Evolutionary conservation across 30 jellyfish, hydroid and myxozoan genomes (phyloP).

Genomic region (Mastigias papua): DNA sequence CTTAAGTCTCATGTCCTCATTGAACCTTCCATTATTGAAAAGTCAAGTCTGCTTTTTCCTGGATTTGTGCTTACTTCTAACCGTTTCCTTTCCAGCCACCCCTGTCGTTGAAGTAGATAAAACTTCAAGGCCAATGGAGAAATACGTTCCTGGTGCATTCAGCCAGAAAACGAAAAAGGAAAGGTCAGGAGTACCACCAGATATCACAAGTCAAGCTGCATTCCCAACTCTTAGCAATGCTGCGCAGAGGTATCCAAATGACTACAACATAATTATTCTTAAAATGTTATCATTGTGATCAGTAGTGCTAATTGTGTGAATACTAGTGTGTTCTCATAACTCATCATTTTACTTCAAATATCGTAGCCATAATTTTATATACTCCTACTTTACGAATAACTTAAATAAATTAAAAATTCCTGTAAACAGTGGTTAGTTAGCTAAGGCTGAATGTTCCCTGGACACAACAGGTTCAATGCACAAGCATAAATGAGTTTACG

Average conservation of each 20-base stretch:
- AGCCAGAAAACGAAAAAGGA: constrained; percentile 34
- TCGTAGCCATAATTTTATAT: too few species aligned
- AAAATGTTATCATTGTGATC: too few species aligned
- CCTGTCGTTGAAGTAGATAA: constrained; percentile 9
- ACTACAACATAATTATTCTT: background rate
- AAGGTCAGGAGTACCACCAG: constrained; percentile 94
- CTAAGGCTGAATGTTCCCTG: too few species aligned
- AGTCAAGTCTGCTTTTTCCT: background rate
- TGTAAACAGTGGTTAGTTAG: too few species aligned
- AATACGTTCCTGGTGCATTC: constrained; percentile 77
- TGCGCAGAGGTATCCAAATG: constrained; percentile 21
- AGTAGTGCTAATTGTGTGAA: too few species aligned
- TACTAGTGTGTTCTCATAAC: too few species aligned
- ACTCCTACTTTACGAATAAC: too few species aligned
- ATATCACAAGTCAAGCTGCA: constrained; percentile 86
- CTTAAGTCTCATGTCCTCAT: too few species aligned
- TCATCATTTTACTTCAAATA: too few species aligned
- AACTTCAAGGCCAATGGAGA: constrained; percentile 38
- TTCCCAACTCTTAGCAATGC: constrained; percentile 90
- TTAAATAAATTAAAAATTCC: too few species aligned
- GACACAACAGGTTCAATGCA: too few species aligned
- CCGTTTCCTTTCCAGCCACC: background rate
- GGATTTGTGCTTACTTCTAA: background rate
- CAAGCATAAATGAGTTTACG: too few species aligned
- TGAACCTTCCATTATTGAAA: background rate